phyloP scores from a whole-genome alignment of 2,113 vertebrate species.

The Myrmecophaga tridactyla region DNA sequence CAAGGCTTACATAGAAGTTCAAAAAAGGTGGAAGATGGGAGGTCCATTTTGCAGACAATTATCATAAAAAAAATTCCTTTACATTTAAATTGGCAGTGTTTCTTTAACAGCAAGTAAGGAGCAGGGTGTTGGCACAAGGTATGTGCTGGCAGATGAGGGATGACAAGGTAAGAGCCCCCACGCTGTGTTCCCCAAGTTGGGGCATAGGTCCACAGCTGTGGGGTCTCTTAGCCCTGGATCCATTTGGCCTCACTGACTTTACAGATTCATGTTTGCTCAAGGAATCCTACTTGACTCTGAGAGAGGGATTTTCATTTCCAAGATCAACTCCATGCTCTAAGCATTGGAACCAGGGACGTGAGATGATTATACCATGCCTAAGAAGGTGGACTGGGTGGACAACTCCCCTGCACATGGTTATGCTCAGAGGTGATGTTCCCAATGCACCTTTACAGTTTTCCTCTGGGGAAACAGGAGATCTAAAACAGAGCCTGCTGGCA shows the following conservation, averaged over 20 bases:
- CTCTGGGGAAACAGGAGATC: background rate
- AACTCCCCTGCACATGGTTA: background rate
- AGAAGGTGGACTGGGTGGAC: fast-evolving
- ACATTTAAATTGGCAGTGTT: background rate
- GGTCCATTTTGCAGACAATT: background rate
- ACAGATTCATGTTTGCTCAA: background rate
- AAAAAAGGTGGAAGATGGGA: background rate
- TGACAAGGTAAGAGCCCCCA: background rate
- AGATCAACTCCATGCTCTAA: background rate
- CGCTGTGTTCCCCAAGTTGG: background rate
- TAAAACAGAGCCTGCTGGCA: background rate
- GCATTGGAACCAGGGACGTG: background rate
- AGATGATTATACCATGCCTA: background rate
- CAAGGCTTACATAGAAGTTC: background rate
- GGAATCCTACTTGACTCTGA: background rate
- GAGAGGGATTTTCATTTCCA: background rate
- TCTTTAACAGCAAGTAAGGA: background rate
- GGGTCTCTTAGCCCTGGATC: background rate
- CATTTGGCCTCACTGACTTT: background rate
- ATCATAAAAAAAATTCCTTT: background rate
- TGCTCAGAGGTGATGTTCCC: background rate
- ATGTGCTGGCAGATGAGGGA: background rate
- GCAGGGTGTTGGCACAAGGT: no score
- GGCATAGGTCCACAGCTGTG: background rate
- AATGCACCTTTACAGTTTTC: background rate